These are phyloP conservation scores for Heteronetta atricapilla DNA, from an alignment of 2,113 vertebrate genomes.

Conservation along the genomic window DNA sequence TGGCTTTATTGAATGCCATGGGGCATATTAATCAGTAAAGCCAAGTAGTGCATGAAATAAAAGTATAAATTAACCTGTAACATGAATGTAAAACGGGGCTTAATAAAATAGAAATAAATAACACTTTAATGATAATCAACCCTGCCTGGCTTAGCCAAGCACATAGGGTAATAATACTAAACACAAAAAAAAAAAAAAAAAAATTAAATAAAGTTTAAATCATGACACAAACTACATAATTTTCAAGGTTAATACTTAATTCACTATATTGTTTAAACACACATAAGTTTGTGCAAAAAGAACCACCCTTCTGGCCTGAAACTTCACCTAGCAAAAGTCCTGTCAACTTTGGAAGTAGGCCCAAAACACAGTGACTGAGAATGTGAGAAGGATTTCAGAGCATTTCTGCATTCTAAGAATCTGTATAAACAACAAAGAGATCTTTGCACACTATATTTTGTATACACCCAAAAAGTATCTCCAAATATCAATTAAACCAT, in stretches of 20 bases:
- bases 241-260: conserved; percentile 24
- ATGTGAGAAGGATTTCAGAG: background rate
- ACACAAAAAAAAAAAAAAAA: conserved; percentile 52
- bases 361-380: background rate
- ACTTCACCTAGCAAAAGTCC: background rate
- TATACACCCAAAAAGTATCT: background rate
- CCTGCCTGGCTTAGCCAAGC: conserved; percentile 72
- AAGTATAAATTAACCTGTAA: conserved; percentile 87
- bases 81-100: conserved; percentile 81
- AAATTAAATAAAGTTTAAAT: conserved; percentile 69
- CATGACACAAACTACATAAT: conserved; percentile 1
- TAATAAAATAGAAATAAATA: conserved; percentile 87
- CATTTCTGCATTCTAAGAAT: background rate
- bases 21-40: conserved; percentile 88
- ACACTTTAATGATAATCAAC: conserved; percentile 83
- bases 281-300: background rate
- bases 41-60: conserved; percentile 88
- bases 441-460: background rate
- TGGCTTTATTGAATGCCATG: conserved; percentile 87
- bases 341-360: background rate
- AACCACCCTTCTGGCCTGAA: background rate
- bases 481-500: background rate
- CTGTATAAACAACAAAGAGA: background rate
- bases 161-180: conserved; percentile 71
- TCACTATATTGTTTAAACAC: conserved; percentile 13